Evolutionary conservation across 2,797 vertebrate species (phyloP).

Genomic region (Toxotes lorentzi): DNA sequence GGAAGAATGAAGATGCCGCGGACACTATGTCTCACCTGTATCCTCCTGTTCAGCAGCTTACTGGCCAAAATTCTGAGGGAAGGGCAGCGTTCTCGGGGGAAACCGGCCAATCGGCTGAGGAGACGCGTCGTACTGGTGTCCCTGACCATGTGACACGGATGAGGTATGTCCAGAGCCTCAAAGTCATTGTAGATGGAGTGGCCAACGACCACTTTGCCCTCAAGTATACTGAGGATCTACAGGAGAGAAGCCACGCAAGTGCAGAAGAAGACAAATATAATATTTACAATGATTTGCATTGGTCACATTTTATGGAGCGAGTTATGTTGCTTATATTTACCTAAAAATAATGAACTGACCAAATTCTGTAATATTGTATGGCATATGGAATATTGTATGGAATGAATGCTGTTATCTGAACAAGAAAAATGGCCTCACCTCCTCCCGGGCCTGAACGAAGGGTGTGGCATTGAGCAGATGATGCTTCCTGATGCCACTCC

Average conservation of each 20-base stretch:
- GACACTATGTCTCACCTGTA: conserved; percentile 87
- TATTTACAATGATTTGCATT: neutral
- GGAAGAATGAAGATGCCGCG: neutral
- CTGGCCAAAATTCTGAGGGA: conserved; percentile 90
- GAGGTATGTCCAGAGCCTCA: conserved; percentile 85
- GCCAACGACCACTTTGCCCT: conserved; percentile 93
- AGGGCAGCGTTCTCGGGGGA: conserved; percentile 50
- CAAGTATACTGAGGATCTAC: conserved; percentile 90
- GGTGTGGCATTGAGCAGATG: conserved; percentile 88
- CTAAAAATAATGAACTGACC: no score
- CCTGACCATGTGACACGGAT: conserved; percentile 88
- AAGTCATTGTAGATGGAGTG: conserved; percentile 94
- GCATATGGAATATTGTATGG: no score
- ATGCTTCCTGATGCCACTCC: conserved; percentile 91
- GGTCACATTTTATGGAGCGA: no score
- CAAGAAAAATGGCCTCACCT: conserved; percentile 83
- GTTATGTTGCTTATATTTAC: no score
- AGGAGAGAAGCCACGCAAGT: conserved; percentile 9
- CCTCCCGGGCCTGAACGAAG: conserved; percentile 87
- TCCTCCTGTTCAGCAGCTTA: conserved; percentile 88
- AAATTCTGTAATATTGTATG: no score
- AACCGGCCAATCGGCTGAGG: conserved; percentile 81
- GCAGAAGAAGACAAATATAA: neutral
- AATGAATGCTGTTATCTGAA: no score
- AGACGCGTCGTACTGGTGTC: conserved; percentile 87